These are phyloP conservation scores for Atlantisia rogersi DNA, from an alignment of 2,113 vertebrate species.

Conservation along the genomic window DNA sequence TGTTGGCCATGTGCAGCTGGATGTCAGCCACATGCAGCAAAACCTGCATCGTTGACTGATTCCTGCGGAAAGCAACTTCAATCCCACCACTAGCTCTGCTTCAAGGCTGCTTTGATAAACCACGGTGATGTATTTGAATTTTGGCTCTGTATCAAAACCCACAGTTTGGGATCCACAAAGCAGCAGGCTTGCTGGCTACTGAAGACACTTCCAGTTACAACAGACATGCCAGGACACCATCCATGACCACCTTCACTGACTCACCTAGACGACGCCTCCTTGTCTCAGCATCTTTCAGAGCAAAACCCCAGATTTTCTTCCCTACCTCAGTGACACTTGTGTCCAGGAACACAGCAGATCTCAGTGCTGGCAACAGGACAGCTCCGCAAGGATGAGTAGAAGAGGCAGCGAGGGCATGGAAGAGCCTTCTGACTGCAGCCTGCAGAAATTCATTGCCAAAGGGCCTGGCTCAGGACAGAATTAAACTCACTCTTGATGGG, in stretches of 20 bases:
- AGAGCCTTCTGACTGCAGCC: background rate
- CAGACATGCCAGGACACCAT: background rate
- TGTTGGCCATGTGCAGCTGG: background rate
- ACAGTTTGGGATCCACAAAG: background rate
- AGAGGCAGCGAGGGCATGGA: background rate
- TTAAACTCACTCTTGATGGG: background rate
- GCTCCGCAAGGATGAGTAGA: background rate
- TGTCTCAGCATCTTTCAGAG: background rate
- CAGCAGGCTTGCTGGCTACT: background rate
- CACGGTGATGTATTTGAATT: fast-evolving
- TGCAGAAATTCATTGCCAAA: background rate
- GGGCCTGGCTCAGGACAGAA: background rate
- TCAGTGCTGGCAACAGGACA: fast-evolving
- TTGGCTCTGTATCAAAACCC: background rate
- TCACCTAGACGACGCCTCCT: background rate
- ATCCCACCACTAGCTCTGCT: background rate
- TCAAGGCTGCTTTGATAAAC: background rate
- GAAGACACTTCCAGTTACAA: background rate
- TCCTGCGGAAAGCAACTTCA: background rate
- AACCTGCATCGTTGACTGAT: background rate
- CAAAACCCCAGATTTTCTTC: background rate
- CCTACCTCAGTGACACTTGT: fast-evolving
- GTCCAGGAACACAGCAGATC: background rate
- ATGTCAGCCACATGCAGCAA: background rate
- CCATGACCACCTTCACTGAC: background rate